Percentiles rank a stretch among this genome's conserved stretches.
Conservation (phyloP, 2,113 vertebrate genomes). For the Chaetura pelagica region DNA sequence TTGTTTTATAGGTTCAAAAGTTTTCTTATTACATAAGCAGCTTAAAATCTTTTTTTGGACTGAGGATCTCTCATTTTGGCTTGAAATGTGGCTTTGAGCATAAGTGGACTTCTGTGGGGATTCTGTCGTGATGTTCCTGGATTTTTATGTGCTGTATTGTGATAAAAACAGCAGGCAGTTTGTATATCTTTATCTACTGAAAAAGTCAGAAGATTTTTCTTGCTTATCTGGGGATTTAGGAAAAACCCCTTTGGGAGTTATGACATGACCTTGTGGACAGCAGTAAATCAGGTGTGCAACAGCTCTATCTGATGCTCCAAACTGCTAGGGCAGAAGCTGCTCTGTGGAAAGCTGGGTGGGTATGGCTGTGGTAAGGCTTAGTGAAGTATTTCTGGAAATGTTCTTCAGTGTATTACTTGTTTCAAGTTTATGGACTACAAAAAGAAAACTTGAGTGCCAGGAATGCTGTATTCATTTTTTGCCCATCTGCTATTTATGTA, state of each 20-base stretch:
- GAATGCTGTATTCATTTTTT: neutral
- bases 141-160: neutral
- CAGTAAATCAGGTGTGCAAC: neutral
- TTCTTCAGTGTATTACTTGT: neutral
- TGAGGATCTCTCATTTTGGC: neutral
- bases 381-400: neutral
- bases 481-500: neutral
- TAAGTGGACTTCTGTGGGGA: neutral
- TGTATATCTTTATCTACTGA: neutral
- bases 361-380: neutral
- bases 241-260: neutral
- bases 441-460: neutral
- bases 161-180: neutral
- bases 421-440: neutral
- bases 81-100: neutral
- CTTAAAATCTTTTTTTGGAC: neutral
- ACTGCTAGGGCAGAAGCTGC: neutral
- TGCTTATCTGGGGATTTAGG: neutral
- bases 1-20: neutral
- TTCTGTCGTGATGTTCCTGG: neutral
- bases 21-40: neutral
- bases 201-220: slow-evolving; percentile 1
- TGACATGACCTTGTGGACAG: neutral
- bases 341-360: neutral
- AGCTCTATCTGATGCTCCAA: neutral